These are phyloP conservation scores for human DNA, from an alignment of 2,113 vertebrate genomes.

Conservation along the genomic window GRCh38 chrX:34888501-34889000, in stretches of 20 bases:
- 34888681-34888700: neutral
- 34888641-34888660: neutral
- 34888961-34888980: neutral
- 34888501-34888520: neutral
- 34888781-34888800: neutral
- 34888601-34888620: neutral
- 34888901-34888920: neutral
- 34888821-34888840: neutral
- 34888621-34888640: constrained; percentile 9
- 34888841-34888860: neutral
- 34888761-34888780: neutral
- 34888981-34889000: constrained; percentile 17
- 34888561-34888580: neutral
- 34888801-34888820: neutral
- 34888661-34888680: neutral
- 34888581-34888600: neutral
- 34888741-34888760: neutral
- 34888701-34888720: neutral
- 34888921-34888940: too few relatives aligned
- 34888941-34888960: constrained; percentile 27
- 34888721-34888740: neutral
- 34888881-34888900: neutral
- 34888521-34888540: neutral
- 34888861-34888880: constrained; percentile 20
- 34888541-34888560: neutral